Conservation (phyloP, 2,888 invertebrate genomes). For the Ennomos erosarius region DNA sequence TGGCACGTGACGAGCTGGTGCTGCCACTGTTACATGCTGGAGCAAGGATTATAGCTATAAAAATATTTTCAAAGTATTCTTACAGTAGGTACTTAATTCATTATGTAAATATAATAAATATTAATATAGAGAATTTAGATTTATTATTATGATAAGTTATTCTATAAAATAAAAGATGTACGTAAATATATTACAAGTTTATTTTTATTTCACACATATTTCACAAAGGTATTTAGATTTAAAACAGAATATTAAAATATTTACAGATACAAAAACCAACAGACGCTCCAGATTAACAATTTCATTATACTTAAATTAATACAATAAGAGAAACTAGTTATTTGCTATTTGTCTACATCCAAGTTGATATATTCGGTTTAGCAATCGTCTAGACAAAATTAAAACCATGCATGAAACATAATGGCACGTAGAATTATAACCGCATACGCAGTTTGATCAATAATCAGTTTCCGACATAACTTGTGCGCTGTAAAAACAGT, state of each 20-base stretch:
- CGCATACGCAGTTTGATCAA: no score
- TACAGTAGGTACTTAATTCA: no score
- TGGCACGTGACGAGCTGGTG: no score
- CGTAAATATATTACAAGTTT: constrained; percentile 78
- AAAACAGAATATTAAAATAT: constrained; percentile 76
- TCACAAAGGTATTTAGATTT: constrained; percentile 75
- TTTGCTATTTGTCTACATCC: constrained; percentile 32
- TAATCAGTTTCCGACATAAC: no score
- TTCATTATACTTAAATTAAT: constrained; percentile 65
- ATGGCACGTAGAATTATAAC: not conserved
- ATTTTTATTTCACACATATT: constrained; percentile 82
- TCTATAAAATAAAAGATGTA: constrained; percentile 25
- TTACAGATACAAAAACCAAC: constrained; percentile 81
- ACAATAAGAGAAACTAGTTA: constrained; percentile 36
- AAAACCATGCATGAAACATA: not conserved
- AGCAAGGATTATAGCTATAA: no score
- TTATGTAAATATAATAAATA: no score
- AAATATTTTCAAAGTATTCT: no score
- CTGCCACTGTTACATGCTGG: no score
- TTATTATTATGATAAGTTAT: not conserved
- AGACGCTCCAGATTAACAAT: constrained; percentile 76
- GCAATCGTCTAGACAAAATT: constrained; percentile 2
- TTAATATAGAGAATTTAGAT: no score
- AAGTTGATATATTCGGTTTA: constrained; percentile 27
- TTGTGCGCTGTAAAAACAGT: no score